Evolutionary conservation across 2,888 invertebrate genomes (phyloP).

Genomic region (Molorchus minor): DNA sequence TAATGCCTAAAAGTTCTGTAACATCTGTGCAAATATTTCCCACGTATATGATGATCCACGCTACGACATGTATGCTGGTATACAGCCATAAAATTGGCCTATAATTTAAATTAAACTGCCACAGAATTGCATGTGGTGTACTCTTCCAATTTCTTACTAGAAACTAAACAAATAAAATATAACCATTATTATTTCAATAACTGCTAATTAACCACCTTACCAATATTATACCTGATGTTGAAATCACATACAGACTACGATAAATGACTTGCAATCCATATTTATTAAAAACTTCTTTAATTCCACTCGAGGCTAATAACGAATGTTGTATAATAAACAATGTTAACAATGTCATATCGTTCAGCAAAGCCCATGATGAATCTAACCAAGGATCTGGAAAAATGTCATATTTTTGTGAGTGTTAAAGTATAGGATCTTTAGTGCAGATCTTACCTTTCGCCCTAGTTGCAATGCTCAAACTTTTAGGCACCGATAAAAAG

Average conservation of each 20-base stretch:
- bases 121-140: constrained; percentile 64
- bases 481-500: constrained; percentile 66
- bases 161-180: constrained; percentile 55
- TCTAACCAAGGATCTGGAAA: constrained; percentile 58
- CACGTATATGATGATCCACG: constrained; percentile 69
- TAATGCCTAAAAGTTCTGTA: constrained; percentile 69
- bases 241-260: constrained; percentile 64
- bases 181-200: constrained; percentile 12
- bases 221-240: constrained; percentile 63
- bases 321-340: constrained; percentile 70
- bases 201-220: constrained; percentile 58
- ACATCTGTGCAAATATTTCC: constrained; percentile 72
- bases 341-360: constrained; percentile 64
- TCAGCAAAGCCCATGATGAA: constrained; percentile 60
- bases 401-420: constrained; percentile 39
- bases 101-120: constrained; percentile 66
- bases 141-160: constrained; percentile 66
- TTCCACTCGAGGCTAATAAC: constrained; percentile 63
- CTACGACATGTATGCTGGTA: constrained; percentile 63
- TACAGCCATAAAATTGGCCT: constrained; percentile 65
- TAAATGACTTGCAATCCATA: constrained; percentile 61
- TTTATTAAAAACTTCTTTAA: constrained; percentile 63
- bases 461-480: constrained; percentile 41
- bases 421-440: constrained; percentile 25
- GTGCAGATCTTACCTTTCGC: background rate